Base-by-base conservation (phyloP, 2,113 vertebrate genomes). In the Microtus richardsoni region DNA sequence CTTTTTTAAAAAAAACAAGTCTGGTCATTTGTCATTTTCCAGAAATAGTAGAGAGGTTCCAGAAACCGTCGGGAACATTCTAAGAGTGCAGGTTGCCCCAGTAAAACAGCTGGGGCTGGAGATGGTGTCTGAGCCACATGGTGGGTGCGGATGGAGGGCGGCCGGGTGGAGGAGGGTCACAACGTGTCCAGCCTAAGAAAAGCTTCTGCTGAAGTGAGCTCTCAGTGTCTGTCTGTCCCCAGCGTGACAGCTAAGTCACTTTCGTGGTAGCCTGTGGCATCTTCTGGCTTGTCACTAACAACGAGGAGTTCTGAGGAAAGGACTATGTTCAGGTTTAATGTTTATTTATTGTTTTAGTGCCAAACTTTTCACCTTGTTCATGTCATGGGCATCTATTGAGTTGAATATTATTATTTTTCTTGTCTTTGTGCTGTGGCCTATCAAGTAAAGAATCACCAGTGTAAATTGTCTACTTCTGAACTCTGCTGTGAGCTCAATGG, bases 11-110 rank as follows among this genome's bases (percentile, higher is more conserved):
- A 47, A n/a, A 66, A 87, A 39, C 24, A 77, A 36, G 30, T 44
- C 24, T 91, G 26, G 2, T 71, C 26, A 47, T 82, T 95, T 93
- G 2, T 71, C 26, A 68, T 82, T 91, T 95, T 88, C 83, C 68
- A 74, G 84, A 77, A 89, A 83, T 71, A 47, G 22, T 16, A 80
- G 54, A 33, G 21, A 58, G 62, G 84, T 87, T 91, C 49, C 83
- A 52, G 41, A 80, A 11, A 82, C 22, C 28, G 0, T 91, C 8
- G 26, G 52, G 39, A 95, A 60, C 36, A 68, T 39, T 82, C 70
- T 16, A 26, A 66, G 79, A 47, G 60, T 86, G 12, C 24, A 74
- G 52, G 52, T 58, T 85, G 41, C 28, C 70, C 58, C 58, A 88
- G 62, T 36, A 60, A 78, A 11, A 58, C 36, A 79, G 5, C 12